phyloP scores from a whole-genome alignment of 2,797 vertebrate genomes.

The Micropoecilia bifurca region DNA sequence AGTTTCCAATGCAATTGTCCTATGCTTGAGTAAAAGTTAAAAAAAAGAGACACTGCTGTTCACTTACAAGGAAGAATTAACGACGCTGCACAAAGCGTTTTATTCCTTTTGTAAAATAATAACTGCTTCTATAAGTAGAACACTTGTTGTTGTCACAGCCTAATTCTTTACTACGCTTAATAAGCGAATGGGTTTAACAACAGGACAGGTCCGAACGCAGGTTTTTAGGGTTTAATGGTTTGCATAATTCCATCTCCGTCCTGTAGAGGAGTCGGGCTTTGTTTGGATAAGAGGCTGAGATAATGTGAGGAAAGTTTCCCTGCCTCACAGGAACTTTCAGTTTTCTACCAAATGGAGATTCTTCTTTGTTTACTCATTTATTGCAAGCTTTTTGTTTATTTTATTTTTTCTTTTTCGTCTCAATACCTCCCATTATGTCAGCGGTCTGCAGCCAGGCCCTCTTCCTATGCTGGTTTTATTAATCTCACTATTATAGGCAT shows the following conservation, averaged over 20 bases:
- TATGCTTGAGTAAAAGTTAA: background rate
- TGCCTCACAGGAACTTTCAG: background rate
- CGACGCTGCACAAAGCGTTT: background rate
- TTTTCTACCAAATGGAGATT: background rate
- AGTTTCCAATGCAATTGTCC: background rate
- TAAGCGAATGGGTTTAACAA: background rate
- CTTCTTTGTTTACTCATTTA: background rate
- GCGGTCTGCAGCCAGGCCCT: background rate
- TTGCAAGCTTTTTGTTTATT: background rate
- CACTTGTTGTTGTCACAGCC: background rate
- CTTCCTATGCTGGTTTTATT: background rate
- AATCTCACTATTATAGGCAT: background rate
- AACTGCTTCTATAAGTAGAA: background rate
- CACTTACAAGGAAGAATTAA: background rate
- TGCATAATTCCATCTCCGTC: background rate
- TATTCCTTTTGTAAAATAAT: background rate
- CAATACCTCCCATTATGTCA: background rate
- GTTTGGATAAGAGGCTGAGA: background rate
- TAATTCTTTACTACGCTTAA: background rate
- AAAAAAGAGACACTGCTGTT: background rate
- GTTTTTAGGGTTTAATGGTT: background rate
- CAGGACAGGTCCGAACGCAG: background rate
- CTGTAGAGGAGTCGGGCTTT: background rate
- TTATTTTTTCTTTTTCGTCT: background rate
- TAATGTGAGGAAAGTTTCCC: background rate